Conservation (phyloP, 1,140 invertebrate species). For the Zaprionus nigranus region DNA sequence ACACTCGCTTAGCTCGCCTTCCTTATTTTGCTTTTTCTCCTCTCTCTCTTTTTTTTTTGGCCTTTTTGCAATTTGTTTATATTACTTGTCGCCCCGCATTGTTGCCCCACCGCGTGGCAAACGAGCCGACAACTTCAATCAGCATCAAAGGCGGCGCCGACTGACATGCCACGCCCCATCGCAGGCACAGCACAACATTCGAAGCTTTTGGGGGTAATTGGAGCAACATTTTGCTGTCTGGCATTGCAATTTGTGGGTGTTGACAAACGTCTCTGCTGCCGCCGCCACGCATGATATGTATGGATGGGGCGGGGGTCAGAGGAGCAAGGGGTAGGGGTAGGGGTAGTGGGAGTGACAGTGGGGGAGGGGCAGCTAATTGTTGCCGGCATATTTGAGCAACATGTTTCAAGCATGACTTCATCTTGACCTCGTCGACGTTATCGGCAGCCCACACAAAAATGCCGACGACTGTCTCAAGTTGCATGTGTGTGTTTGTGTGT, state of each 20-base stretch:
- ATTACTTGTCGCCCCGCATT: slow-evolving; percentile 65
- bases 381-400: slow-evolving; percentile 33
- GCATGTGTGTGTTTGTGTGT: slow-evolving; percentile 26
- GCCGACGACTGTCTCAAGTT: slow-evolving; percentile 51
- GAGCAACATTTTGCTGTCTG: slow-evolving; percentile 52
- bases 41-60: slow-evolving; percentile 21
- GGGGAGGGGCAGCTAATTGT: slow-evolving; percentile 53
- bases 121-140: slow-evolving; percentile 77
- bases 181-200: slow-evolving; percentile 30
- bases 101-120: background rate
- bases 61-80: slow-evolving; percentile 74
- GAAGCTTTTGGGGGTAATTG: slow-evolving; percentile 61
- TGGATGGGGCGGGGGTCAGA: background rate
- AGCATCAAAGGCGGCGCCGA: slow-evolving; percentile 75
- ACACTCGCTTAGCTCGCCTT: slow-evolving; percentile 21
- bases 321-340: background rate
- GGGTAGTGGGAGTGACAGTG: background rate
- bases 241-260: slow-evolving; percentile 58
- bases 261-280: slow-evolving; percentile 61
- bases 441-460: slow-evolving; percentile 40
- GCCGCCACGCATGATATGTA: no score
- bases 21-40: slow-evolving; percentile 56
- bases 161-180: slow-evolving; percentile 66
- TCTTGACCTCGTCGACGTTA: slow-evolving; percentile 69
- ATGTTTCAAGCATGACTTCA: slow-evolving; percentile 76